A percentile compares a stretch with the other conserved stretches of the same genome.
Conservation (phyloP, 2,113 vertebrate species). For the Hyla sarda region DNA sequence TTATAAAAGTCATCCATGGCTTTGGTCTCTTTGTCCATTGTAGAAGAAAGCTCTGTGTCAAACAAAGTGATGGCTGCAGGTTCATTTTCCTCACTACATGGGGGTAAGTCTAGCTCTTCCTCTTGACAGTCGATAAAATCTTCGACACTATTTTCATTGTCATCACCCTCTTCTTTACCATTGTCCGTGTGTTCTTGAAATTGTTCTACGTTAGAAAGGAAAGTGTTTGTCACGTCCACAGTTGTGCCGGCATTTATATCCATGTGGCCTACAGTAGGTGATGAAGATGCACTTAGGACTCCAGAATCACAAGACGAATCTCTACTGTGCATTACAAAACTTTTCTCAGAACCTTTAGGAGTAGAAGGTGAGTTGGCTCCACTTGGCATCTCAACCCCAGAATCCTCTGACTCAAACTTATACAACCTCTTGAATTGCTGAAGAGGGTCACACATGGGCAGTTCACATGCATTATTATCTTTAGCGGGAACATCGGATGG, state of each 20-base stretch:
- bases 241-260: conserved; percentile 66
- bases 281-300: conserved; percentile 72
- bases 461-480: conserved; percentile 67
- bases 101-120: conserved; percentile 47
- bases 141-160: conserved; percentile 59
- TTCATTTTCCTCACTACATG: conserved; percentile 48
- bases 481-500: conserved; percentile 49
- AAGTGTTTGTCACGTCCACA: conserved; percentile 52
- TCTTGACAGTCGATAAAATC: conserved; percentile 60
- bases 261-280: conserved; percentile 67
- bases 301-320: conserved; percentile 83
- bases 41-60: conserved; percentile 50
- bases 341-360: conserved; percentile 80
- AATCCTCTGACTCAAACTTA: conserved; percentile 88
- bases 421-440: conserved; percentile 71
- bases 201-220: conserved; percentile 55
- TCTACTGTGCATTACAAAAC: conserved; percentile 84
- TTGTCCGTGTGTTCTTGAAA: conserved; percentile 40
- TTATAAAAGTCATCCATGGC: conserved; percentile 56
- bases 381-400: conserved; percentile 83
- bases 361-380: conserved; percentile 85
- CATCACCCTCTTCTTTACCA: conserved; percentile 47
- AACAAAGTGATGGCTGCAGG: conserved; percentile 53
- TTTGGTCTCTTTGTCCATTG: conserved; percentile 59
- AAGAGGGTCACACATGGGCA: conserved; percentile 61